Conservation (phyloP, 2,888 invertebrate species). For the Dolichopus griseipennis region DNA sequence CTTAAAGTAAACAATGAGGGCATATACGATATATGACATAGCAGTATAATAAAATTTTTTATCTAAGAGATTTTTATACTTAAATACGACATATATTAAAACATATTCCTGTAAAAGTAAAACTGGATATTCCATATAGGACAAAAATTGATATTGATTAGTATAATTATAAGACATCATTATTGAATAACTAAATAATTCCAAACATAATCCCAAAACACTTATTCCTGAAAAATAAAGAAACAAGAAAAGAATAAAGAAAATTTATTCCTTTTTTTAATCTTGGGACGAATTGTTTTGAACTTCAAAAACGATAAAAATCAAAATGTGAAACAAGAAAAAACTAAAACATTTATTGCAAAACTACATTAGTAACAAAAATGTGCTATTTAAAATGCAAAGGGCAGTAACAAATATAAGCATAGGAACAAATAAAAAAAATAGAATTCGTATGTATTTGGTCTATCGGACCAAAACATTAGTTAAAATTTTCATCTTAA, state of each 20-base stretch:
- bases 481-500: no score
- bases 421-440: no score
- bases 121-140: slow-evolving; percentile 78
- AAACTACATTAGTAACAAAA: no score
- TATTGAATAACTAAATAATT: slow-evolving; percentile 63
- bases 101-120: slow-evolving; percentile 66
- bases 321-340: background rate
- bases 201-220: slow-evolving; percentile 37
- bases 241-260: background rate
- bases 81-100: slow-evolving; percentile 60
- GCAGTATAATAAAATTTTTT: slow-evolving; percentile 34
- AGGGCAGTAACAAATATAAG: no score
- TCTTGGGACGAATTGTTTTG: background rate
- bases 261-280: no score
- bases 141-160: slow-evolving; percentile 62
- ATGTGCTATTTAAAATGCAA: no score
- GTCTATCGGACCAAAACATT: no score
- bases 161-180: slow-evolving; percentile 72
- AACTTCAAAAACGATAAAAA: background rate
- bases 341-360: background rate
- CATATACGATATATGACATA: slow-evolving; percentile 42
- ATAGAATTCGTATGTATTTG: no score
- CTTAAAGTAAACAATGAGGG: slow-evolving; percentile 43
- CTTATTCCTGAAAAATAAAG: slow-evolving; percentile 34
- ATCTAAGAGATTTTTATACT: slow-evolving; percentile 54